Evolutionary conservation across 1,140 invertebrate genomes (phyloP), one percentile per base, ranked within the genome.

Genomic region (Trichoplusia ni): DNA sequence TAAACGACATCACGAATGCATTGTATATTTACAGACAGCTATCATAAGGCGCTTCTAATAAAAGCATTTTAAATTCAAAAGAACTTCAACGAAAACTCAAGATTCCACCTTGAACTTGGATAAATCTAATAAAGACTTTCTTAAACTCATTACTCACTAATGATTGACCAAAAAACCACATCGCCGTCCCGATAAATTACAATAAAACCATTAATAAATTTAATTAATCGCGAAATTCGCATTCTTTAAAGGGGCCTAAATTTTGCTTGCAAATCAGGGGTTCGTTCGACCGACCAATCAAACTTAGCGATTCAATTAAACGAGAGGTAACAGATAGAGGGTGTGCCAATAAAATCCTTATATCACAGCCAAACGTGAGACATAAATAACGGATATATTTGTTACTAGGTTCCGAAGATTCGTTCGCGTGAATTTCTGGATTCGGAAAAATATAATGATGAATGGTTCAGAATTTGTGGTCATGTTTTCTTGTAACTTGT

Each of bases 271-370:
- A 46, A 60, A 60, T 60, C 67, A 71, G 18, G 40, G 42, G 44
- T 69, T 46, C 65, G 61, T 35, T 49, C 9, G 61, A 79, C 65
- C 82, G 77, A 67, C 64, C 67, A 70, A 75, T 78, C 64, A 65
- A 73, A 78, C 67, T 79, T 82, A 82, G 77, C 74, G 68, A 78
- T 85, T 79, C 79, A 84, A 85, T 85, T 85, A 85, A 85, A 76
- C 35, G 38, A 62, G 66, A 82, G 74, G 69, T 78, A 77, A 71
- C 63, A 69, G 69, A 74, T 70, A 65, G 64, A 63, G 47, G 60
- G 44, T 31, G 23, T 6, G 62, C 67, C 77, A 79, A 80, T 82
- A 77, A 81, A 84, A 84, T 76, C 75, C 74, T 75, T 79, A 79
- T 85, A 83, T 80, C 79, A 60, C 35, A 23, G 51, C 63, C 63